These are phyloP conservation scores for Urocitellus parryii DNA, from an alignment of 2,113 vertebrate species.

Conservation along the genomic window DNA sequence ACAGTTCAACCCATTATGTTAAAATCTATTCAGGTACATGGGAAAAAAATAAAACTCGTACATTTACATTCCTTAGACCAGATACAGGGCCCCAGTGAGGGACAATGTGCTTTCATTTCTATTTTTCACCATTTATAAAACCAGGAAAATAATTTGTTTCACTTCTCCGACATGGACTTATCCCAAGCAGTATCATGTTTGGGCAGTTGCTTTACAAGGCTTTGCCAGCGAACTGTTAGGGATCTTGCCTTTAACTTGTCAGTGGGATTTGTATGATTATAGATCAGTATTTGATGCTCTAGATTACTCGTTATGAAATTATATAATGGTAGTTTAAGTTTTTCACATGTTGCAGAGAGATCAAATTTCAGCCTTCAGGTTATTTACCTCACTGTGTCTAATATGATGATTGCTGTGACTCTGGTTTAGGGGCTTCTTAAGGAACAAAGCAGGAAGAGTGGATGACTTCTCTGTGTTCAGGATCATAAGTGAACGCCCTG, in stretches of 20 bases:
- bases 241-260: background rate
- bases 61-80: background rate
- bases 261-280: background rate
- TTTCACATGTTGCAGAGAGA: background rate
- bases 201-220: background rate
- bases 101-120: background rate
- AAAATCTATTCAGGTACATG: background rate
- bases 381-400: background rate
- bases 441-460: background rate
- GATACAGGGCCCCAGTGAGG: background rate
- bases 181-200: background rate
- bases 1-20: background rate
- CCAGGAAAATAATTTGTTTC: background rate
- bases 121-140: background rate
- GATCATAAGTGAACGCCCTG: background rate
- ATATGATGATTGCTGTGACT: background rate
- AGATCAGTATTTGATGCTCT: background rate
- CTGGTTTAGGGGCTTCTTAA: background rate
- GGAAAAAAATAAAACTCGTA: background rate
- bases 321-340: background rate
- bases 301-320: constrained; percentile 12
- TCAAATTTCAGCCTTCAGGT: background rate
- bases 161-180: background rate
- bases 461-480: background rate
- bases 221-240: background rate